Conservation (phyloP, 2,113 vertebrate species). For the Propithecus coquereli region DNA sequence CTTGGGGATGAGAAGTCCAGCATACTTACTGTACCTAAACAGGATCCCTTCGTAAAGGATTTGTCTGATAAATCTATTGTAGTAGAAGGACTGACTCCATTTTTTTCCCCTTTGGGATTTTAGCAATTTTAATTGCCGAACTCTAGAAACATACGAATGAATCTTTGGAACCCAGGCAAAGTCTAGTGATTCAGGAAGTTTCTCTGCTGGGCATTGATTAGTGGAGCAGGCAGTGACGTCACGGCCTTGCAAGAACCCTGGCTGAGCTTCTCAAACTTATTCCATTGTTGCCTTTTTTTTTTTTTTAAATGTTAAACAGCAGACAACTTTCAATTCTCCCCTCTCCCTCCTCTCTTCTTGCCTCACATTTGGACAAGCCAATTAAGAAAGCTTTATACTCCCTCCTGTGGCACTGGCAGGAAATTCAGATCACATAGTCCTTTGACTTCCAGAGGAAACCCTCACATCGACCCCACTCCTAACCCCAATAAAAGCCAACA, state of each 20-base stretch:
- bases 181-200: background rate
- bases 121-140: background rate
- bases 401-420: background rate
- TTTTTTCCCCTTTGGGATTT: background rate
- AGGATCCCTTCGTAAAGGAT: too few species aligned
- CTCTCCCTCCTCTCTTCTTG: background rate
- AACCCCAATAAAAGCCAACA: background rate
- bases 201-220: background rate
- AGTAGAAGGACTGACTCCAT: background rate
- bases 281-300: background rate
- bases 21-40: background rate
- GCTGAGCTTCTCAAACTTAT: background rate
- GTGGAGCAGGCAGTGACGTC: background rate
- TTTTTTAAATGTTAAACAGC: background rate
- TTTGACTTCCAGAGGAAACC: background rate
- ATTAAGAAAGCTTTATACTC: background rate
- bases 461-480: too few species aligned
- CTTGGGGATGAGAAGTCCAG: background rate
- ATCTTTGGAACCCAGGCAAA: background rate
- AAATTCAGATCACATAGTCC: background rate
- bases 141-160: slow-evolving; percentile 25
- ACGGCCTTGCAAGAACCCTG: background rate
- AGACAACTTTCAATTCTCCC: background rate
- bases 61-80: background rate
- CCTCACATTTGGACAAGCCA: background rate